phyloP scores from a whole-genome alignment of 2,797 vertebrate genomes.

The Okamejei kenojei region DNA sequence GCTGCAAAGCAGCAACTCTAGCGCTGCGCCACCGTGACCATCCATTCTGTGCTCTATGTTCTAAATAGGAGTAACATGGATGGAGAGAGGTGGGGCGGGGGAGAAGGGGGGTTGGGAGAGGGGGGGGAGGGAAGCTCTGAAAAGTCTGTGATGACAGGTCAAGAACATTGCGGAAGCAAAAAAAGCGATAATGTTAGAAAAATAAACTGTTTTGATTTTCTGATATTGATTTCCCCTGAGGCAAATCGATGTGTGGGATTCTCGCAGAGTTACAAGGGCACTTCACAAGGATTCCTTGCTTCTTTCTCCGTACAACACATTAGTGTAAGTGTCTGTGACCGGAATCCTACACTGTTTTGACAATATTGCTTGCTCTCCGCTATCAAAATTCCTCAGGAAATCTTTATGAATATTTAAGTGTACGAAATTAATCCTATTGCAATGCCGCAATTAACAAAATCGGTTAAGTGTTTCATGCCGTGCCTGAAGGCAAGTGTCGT shows the following conservation, averaged over 20 bases:
- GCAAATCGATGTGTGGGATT: background rate
- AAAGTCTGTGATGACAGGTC: background rate
- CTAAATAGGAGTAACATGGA: background rate
- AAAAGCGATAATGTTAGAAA: background rate
- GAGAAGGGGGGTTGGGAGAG: too few species aligned
- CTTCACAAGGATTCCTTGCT: background rate
- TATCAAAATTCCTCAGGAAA: background rate
- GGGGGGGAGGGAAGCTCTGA: too few species aligned
- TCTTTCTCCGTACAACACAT: background rate
- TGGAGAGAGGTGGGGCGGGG: background rate
- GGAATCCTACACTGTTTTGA: background rate
- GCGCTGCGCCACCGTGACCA: too few species aligned
- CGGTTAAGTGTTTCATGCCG: too few species aligned
- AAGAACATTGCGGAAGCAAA: too few species aligned
- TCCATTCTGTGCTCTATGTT: too few species aligned
- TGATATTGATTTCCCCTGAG: background rate
- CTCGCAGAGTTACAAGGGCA: background rate
- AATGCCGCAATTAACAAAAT: background rate
- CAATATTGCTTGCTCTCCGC: background rate
- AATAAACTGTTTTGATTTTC: background rate
- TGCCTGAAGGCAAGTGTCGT: background rate
- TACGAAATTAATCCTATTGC: conserved; percentile 19
- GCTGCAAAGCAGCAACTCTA: too few species aligned
- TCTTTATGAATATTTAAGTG: conserved; percentile 1
- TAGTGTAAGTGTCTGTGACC: background rate